A percentile compares a stretch with the other conserved stretches of the same genome.
Conservation (phyloP, 2,888 invertebrate species). For the Teleiodes luculella region DNA sequence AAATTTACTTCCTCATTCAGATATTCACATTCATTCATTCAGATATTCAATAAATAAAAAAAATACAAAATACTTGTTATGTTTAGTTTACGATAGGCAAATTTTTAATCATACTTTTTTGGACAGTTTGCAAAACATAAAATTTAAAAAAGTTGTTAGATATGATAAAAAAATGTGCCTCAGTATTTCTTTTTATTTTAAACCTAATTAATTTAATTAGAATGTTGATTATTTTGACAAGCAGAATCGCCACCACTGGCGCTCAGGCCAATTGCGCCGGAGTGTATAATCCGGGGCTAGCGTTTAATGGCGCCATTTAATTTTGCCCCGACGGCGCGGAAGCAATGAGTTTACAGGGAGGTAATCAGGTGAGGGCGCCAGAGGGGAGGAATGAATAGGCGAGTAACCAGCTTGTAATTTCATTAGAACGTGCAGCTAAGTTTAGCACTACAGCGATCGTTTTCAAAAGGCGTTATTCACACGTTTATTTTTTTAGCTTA, state of each 20-base stretch:
- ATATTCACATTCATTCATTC: too few species aligned
- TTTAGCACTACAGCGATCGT: neutral
- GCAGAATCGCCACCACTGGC: neutral
- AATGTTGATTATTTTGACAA: conserved; percentile 3
- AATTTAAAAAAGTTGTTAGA: too few species aligned
- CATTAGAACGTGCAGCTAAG: neutral
- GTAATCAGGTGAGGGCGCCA: conserved; percentile 13
- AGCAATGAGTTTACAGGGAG: conserved; percentile 32
- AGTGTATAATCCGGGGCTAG: conserved; percentile 29
- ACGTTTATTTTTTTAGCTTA: too few species aligned
- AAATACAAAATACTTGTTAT: too few species aligned
- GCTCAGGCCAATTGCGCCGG: conserved; percentile 13
- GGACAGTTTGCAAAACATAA: too few species aligned
- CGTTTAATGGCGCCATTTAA: conserved; percentile 65
- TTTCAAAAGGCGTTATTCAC: too few species aligned
- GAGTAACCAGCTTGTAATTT: neutral
- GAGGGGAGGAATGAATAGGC: neutral
- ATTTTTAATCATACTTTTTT: too few species aligned
- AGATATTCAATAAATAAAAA: too few species aligned
- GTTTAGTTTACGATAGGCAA: too few species aligned
- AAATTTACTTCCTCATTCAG: too few species aligned
- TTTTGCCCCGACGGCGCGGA: conserved; percentile 54
- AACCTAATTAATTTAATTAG: neutral
- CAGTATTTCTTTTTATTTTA: too few species aligned
- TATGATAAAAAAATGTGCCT: too few species aligned